These are phyloP conservation scores for Psophia crepitans DNA, from an alignment of 2,113 vertebrate genomes.

Conservation along the genomic window DNA sequence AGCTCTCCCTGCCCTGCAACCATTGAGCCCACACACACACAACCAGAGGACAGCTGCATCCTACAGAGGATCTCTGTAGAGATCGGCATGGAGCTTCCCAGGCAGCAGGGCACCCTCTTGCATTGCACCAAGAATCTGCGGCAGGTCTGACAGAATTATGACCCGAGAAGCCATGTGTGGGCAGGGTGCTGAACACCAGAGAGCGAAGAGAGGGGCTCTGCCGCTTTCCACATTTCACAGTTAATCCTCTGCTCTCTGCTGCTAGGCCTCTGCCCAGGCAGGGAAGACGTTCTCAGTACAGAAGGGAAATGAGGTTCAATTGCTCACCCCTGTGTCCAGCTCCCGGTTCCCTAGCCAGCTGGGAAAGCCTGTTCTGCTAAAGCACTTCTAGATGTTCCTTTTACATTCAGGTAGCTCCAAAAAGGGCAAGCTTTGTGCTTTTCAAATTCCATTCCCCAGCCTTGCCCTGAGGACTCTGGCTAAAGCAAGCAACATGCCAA, in stretches of 20 bases:
- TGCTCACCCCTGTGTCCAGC: background rate
- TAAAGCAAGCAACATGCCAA: background rate
- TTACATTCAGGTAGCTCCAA: background rate
- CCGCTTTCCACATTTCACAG: background rate
- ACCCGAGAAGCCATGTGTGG: fast-evolving
- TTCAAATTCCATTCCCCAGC: background rate
- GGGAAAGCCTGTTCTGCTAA: background rate
- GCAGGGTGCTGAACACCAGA: background rate
- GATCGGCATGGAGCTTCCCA: background rate
- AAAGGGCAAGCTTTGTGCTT: background rate
- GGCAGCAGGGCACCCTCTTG: background rate
- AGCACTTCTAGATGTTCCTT: background rate
- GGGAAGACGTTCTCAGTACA: background rate
- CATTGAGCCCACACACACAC: background rate
- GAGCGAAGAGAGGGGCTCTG: background rate
- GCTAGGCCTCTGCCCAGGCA: background rate
- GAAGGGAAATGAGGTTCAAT: background rate
- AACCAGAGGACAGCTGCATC: background rate
- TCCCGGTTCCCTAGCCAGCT: background rate
- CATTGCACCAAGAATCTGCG: background rate
- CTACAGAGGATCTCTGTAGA: fast-evolving
- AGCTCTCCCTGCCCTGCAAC: background rate
- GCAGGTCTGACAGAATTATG: background rate
- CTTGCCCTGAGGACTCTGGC: background rate
- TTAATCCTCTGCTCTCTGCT: background rate